Percentiles rank a stretch among this genome's conserved stretches.
These are phyloP conservation scores for Aldrovandia affinis DNA, from an alignment of 2,797 vertebrate genomes.

Conservation along the genomic window DNA sequence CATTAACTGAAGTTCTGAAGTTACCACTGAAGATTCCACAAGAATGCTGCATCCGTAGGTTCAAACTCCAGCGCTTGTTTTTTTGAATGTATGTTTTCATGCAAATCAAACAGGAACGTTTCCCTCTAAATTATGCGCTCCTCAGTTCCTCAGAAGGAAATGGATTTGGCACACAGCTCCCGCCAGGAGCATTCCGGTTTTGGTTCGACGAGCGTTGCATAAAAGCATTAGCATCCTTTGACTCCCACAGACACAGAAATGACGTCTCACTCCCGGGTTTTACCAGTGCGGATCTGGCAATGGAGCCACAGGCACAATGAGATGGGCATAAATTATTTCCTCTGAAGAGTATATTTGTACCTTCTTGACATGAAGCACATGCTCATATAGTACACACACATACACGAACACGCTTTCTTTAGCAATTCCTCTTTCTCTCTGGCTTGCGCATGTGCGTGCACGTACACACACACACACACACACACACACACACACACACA, in stretches of 20 bases:
- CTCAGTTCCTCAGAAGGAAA: neutral
- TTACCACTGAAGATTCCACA: no score
- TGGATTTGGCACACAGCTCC: neutral
- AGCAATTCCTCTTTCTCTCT: slow-evolving; percentile 17
- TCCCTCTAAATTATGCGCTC: slow-evolving; percentile 20
- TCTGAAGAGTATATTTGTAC: neutral
- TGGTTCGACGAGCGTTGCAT: slow-evolving; percentile 3
- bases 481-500: neutral
- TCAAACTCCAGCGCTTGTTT: no score
- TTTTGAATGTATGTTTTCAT: neutral
- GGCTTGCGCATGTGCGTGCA: slow-evolving; percentile 8
- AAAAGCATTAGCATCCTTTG: neutral
- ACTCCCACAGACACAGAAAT: neutral
- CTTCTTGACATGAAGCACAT: neutral
- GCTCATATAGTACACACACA: neutral
- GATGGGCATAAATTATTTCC: neutral
- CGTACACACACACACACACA: neutral
- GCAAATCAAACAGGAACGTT: slow-evolving; percentile 19
- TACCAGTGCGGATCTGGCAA: neutral
- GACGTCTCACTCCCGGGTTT: neutral
- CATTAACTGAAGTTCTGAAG: no score
- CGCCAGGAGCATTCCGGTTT: neutral
- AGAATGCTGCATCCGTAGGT: no score
- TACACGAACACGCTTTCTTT: slow-evolving; percentile 25
- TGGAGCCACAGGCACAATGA: neutral